Conservation (phyloP, 2,888 invertebrate genomes). For the Meganola albula region DNA sequence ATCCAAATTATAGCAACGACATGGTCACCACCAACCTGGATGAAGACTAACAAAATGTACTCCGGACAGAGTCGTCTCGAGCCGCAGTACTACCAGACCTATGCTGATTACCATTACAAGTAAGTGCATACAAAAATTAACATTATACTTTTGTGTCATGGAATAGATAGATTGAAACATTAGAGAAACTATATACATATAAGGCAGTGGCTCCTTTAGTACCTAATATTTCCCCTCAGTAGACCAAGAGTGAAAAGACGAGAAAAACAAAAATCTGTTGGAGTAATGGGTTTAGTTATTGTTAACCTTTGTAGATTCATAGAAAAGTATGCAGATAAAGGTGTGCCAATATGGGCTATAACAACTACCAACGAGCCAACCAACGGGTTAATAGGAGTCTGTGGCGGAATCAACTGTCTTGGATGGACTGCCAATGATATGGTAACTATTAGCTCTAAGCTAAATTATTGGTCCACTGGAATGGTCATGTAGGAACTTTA, state of each 20-base stretch:
- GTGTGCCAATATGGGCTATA: slow-evolving; percentile 84
- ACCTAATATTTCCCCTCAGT: no score
- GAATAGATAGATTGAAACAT: no score
- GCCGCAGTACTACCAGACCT: slow-evolving; percentile 82
- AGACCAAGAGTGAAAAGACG: no score
- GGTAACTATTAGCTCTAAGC: no score
- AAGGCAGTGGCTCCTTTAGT: no score
- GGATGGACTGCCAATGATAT: slow-evolving; percentile 82
- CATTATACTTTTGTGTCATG: no score
- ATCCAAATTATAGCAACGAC: slow-evolving; percentile 67
- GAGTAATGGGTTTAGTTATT: no score
- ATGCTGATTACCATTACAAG: slow-evolving; percentile 87
- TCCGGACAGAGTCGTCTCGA: slow-evolving; percentile 66
- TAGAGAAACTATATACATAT: no score
- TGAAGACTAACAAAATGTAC: slow-evolving; percentile 77
- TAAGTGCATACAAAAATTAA: slow-evolving; percentile 33
- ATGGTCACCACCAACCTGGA: slow-evolving; percentile 82
- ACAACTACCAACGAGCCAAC: slow-evolving; percentile 92
- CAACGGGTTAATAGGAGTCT: slow-evolving; percentile 71
- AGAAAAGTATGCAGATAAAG: slow-evolving; percentile 80
- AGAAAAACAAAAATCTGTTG: no score
- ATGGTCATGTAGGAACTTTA: no score
- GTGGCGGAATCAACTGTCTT: slow-evolving; percentile 80
- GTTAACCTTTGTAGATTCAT: slow-evolving; percentile 84
- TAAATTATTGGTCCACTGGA: no score